phyloP scores from a whole-genome alignment of 2,797 vertebrate species.

The Adelosebastes latens region DNA sequence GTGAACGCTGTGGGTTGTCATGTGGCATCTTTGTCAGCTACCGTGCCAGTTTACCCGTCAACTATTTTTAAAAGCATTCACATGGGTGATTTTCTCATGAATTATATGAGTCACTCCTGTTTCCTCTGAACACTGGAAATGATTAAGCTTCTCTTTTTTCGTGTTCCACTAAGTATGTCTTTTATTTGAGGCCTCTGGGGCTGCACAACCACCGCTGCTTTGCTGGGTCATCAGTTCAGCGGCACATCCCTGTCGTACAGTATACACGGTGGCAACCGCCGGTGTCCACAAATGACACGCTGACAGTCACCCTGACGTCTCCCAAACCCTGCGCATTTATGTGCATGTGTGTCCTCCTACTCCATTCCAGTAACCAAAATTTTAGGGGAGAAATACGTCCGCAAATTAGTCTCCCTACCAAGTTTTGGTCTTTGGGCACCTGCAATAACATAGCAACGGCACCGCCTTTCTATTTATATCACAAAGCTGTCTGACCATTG shows the following conservation, averaged over 20 bases:
- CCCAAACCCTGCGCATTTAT: slow-evolving; percentile 23
- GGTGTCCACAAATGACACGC: slow-evolving; percentile 62
- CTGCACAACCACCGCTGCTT: slow-evolving; percentile 3
- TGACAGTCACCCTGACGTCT: slow-evolving; percentile 21
- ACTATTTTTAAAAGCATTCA: not conserved
- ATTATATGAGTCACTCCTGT: not conserved
- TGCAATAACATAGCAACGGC: slow-evolving; percentile 67
- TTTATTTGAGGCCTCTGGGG: slow-evolving; percentile 34
- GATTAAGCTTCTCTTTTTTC: slow-evolving; percentile 3
- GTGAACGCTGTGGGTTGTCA: not conserved
- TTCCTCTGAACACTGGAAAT: slow-evolving; percentile 3
- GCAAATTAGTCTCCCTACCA: slow-evolving; percentile 44
- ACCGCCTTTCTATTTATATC: slow-evolving; percentile 55
- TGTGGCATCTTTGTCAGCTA: not conserved
- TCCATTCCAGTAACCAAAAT: slow-evolving; percentile 56
- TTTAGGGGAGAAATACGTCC: slow-evolving; percentile 53
- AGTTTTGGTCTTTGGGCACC: slow-evolving; percentile 53
- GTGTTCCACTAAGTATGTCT: not conserved
- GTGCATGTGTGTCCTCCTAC: not conserved
- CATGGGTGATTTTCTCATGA: not conserved
- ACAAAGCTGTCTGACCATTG: slow-evolving; percentile 49
- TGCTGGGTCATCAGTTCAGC: slow-evolving; percentile 42
- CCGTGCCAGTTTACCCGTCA: not conserved
- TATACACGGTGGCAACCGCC: slow-evolving; percentile 34
- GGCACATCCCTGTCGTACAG: slow-evolving; percentile 2